Base-by-base conservation (phyloP, 2,797 vertebrate species). In the Thaleichthys pacificus region DNA sequence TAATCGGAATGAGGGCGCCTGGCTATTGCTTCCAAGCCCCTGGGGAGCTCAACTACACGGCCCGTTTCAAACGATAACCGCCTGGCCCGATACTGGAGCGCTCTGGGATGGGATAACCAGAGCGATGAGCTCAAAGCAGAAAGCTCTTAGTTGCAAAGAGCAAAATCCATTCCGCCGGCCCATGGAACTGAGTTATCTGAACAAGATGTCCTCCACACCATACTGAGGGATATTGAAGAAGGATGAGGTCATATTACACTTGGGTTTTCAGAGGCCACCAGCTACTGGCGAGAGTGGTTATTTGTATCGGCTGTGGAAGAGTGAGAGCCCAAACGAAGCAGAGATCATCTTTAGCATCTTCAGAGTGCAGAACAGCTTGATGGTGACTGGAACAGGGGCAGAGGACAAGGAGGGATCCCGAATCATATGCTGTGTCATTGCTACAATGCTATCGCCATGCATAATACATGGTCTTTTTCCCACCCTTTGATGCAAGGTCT, bases 161-260 rank as follows among this genome's bases (percentile, higher is more conserved):
- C 82, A 84, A 84, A 87, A 92, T 87, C 89, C 80, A 88, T 92
- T 92, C 80, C 77, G 77, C 81, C 74, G 76, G 78, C 81, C 74
- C 75, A 77, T 74, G 74, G 74, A 89, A 90, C 85, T 70, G 80
- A 89, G 86, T 88, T 87, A 88, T 91, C 86, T 84, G 88, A 91
- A 92, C 88, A 84, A 83, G 85, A 80, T 84, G 86, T 88, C 86
- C 85, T 85, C 85, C 77, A 71, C 70, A 80, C 78, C 84, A 84
- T 86, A 83, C 86, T 60, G 83, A 84, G 84, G 87, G 89, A 89
- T 85, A 86, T 80, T 83, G 86, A 84, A 84, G 84, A 85, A 80
- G 62, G 83, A 77, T 82, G 85, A 90, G 84, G 89, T 91, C 88
- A 91, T 86, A 90, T 88, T 91, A 88, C 68, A 83, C 72, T 51